Evolutionary conservation across 2,888 invertebrate genomes (phyloP), one percentile per base, ranked within the genome.

Genomic region (Hedychridium roseum): DNA sequence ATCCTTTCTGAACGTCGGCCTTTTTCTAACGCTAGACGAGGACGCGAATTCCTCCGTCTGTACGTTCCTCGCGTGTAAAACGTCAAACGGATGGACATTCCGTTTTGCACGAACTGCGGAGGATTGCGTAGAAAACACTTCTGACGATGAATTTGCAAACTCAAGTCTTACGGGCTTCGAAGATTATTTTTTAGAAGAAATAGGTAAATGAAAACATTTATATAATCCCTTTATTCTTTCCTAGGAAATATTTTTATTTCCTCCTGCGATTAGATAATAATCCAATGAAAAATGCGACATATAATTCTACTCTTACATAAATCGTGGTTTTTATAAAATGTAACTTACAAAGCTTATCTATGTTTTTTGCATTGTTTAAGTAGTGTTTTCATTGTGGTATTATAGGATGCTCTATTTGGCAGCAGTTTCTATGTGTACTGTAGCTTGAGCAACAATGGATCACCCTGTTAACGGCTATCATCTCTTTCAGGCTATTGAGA

Each of bases 31-130:
- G 15, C 26, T 9, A 17, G 4, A 15, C 16, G 38, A 15, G 26
- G 3, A 4, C 20, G 41, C 38, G 34, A 42, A 46, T 53, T 42
- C 53, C 50, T 21, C 30, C 37, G 36, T 41, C 40, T 23, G 15
- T 28, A 20, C 7, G 23, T 23, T 18, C 36, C 20, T 7, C 18
- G 18, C 36, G 20, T 17, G 6, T 23, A 27, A 11, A 18, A 15
- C n/a, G 26, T 20, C 28, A 38, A 46, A 53, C 35, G 31, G 46
- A 43, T 31, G 11, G 30, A 15, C 14, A 17, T 47, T 15, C 30
- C 30, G 23, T 31, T 15, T 35, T 18, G 15, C 32, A 38, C 37
- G 9, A 6, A 23, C 5, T 9, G 9, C 23, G 23, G 9, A 5
- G 9, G 9, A 6, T 23, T 23, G 5, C 9, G 9, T 23, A 23